Conservation (phyloP, 2,113 vertebrate species). For the Micronycteris hirsuta region DNA sequence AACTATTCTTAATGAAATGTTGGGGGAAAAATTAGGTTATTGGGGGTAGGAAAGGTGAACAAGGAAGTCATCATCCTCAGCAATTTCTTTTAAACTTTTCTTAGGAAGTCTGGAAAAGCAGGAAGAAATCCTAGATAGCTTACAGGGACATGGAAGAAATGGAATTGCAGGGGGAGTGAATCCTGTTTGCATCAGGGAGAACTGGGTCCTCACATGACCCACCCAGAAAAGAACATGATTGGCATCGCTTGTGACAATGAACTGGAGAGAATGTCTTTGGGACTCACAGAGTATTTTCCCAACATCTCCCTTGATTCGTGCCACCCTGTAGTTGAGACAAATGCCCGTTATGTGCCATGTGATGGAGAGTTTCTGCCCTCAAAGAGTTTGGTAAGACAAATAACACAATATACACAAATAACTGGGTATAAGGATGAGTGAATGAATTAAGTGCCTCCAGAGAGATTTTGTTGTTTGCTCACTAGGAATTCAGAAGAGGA, state of each 20-base stretch:
- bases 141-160: background rate
- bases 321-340: background rate
- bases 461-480: background rate
- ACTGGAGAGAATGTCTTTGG: background rate
- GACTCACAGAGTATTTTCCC: background rate
- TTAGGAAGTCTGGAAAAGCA: background rate
- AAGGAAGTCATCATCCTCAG: background rate
- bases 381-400: background rate
- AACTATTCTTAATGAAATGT: background rate
- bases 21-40: background rate
- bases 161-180: background rate
- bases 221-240: background rate
- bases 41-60: background rate
- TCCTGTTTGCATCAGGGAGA: background rate
- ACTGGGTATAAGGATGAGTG: background rate
- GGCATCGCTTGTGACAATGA: background rate
- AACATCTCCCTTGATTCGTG: background rate
- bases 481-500: background rate
- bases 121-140: background rate
- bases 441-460: background rate
- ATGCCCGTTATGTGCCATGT: background rate
- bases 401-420: background rate
- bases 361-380: background rate
- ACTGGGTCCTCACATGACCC: background rate
- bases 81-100: background rate